Base-by-base conservation (phyloP, 1,140 invertebrate species). In the Tyrophagus putrescentiae region DNA sequence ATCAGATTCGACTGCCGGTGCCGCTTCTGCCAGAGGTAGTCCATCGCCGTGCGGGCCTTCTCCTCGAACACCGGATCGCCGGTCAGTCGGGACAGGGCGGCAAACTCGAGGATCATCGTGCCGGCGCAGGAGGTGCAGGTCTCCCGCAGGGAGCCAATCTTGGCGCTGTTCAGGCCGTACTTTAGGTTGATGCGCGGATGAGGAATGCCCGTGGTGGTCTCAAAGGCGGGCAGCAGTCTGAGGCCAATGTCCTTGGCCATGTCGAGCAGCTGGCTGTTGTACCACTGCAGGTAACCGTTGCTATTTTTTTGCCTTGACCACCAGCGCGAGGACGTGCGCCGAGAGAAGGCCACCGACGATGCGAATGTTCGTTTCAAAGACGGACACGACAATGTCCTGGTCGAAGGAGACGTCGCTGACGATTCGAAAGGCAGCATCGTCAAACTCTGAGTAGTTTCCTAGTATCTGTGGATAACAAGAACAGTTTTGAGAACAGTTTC, bases 81-180 rank as follows among this genome's bases (percentile, higher is more conserved):
- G 3, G 89, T 92, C 18, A 98, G 76, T 21, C 94, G 77, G 9
- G 89, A 94, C 4, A 98, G 75, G 11, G 93, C 88, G 16, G 92
- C 93, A 80, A 98, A 92, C 75, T 98, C 95, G 54, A 98, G 73
- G 54, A 98, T 85, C 79, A 98, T 94, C 1, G 92, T 96, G 5
- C 94, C 94, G n/a, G 92, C 93, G 76, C 94, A 98, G 0, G 93
- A 91, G 0, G 92, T 97, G 70, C 93, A 97, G 0, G 92, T 97
- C 74, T 97, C 90, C 42, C 82, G 74, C 0, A 84, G 83, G 60
- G 83, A 78, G 68, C 83, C 81, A 23, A 87, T 68, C 61, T 80
- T 78, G 50, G 81, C 78, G 61, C 78, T 81, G 72, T 84, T 84
- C 72, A 97, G 81, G 25, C 92, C 93, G 72, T 87, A 78, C 57